phyloP scores from a whole-genome alignment of 2,113 vertebrate genomes.

The Pelecanus crispus region DNA sequence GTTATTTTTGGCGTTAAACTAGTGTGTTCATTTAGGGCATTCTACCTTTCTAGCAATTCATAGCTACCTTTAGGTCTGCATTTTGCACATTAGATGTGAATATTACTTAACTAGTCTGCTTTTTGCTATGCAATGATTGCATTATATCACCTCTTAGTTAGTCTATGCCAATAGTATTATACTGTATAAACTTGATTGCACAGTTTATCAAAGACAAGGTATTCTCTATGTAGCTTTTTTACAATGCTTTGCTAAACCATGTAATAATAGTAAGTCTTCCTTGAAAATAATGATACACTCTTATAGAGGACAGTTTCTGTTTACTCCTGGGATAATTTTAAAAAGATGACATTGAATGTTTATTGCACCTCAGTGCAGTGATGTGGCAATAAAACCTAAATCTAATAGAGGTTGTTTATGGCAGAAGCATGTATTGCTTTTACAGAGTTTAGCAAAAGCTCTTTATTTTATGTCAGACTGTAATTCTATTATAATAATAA shows the following conservation, averaged over 20 bases:
- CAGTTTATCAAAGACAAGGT: constrained; percentile 82
- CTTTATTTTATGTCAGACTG: constrained; percentile 83
- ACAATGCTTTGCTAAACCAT: constrained; percentile 84
- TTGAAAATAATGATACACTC: constrained; percentile 82
- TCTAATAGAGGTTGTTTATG: constrained; percentile 78
- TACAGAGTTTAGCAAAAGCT: constrained; percentile 84
- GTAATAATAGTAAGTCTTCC: constrained; percentile 83
- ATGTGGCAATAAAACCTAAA: constrained; percentile 90
- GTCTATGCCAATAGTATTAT: constrained; percentile 77
- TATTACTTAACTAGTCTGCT: constrained; percentile 91
- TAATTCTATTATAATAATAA: constrained; percentile 84
- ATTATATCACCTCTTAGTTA: constrained; percentile 85
- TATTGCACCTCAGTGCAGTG: constrained; percentile 85
- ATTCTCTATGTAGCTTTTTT: constrained; percentile 84
- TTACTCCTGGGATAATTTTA: constrained; percentile 77
- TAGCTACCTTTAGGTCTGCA: constrained; percentile 89
- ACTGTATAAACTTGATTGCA: constrained; percentile 85
- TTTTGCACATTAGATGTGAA: constrained; percentile 95
- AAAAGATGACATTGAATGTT: constrained; percentile 85
- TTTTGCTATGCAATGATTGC: constrained; percentile 97
- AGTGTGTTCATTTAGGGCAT: constrained; percentile 70
- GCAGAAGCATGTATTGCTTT: constrained; percentile 83
- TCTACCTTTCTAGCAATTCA: constrained; percentile 66
- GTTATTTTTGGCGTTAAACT: constrained; percentile 77
- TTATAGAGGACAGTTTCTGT: constrained; percentile 81